A percentile compares a stretch with the other conserved stretches of the same genome.
These are phyloP conservation scores for Tetramorium bicarinatum DNA, from an alignment of 2,888 invertebrate genomes.

Conservation along the genomic window DNA sequence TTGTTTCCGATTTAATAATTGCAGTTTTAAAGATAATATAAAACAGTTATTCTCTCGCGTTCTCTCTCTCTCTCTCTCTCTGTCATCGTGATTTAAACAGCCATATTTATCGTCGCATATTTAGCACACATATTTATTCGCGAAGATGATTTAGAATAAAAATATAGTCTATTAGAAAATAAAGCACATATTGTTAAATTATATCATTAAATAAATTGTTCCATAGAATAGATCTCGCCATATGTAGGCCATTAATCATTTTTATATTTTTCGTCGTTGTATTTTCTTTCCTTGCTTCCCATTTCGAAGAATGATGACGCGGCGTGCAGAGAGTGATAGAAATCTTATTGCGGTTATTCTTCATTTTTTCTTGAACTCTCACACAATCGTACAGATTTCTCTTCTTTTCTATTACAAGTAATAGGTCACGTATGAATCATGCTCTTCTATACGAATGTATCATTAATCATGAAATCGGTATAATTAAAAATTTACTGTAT, in stretches of 20 bases:
- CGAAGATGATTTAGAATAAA: background rate
- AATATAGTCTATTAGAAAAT: constrained; percentile 1
- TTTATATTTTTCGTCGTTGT: constrained; percentile 34
- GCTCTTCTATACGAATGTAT: background rate
- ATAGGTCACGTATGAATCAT: background rate
- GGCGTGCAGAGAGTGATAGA: constrained; percentile 17
- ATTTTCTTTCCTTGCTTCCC: constrained; percentile 19
- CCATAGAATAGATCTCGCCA: constrained; percentile 21
- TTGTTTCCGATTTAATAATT: constrained; percentile 1
- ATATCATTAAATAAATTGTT: constrained; percentile 29
- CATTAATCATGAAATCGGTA: background rate
- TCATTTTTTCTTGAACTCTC: constrained; percentile 10
- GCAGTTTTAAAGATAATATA: background rate
- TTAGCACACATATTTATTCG: background rate
- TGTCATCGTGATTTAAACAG: background rate
- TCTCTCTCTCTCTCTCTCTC: background rate
- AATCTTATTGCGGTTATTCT: constrained; percentile 35
- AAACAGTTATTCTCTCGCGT: background rate
- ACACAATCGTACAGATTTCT: constrained; percentile 25
- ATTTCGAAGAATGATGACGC: constrained; percentile 34
- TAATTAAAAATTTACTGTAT: background rate
- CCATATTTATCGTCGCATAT: background rate
- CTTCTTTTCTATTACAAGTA: constrained; percentile 1
- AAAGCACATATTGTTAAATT: background rate
- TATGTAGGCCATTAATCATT: constrained; percentile 33